Evolutionary conservation across 2,888 invertebrate species (phyloP).

Genomic region (Plebejus argus): DNA sequence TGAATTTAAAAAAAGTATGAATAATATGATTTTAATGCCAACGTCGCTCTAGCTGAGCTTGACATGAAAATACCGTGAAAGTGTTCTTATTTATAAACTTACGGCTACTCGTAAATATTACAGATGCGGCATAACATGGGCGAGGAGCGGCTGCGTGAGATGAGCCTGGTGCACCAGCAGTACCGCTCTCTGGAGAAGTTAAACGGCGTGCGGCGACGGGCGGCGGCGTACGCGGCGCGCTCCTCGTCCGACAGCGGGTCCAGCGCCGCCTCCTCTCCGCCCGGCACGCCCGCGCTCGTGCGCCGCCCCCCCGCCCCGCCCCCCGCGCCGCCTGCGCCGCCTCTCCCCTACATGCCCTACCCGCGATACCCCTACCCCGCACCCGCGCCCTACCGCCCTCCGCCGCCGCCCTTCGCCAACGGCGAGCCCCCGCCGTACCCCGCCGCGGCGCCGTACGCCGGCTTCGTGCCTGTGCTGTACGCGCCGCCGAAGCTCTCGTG

Average conservation of each 20-base stretch:
- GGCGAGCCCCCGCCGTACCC: constrained; percentile 72
- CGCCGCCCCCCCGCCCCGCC: constrained; percentile 41
- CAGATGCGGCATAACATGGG: constrained; percentile 83
- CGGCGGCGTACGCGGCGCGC: constrained; percentile 60
- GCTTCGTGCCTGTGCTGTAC: constrained; percentile 77
- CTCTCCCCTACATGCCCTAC: constrained; percentile 56
- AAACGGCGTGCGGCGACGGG: constrained; percentile 78
- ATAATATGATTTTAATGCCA: not conserved
- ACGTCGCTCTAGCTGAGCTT: not conserved
- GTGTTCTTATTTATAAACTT: not conserved
- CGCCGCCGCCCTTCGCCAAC: constrained; percentile 72
- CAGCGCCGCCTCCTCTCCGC: constrained; percentile 67
- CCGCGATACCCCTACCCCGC: constrained; percentile 67
- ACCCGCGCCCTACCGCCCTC: constrained; percentile 69
- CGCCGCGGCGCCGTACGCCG: constrained; percentile 68
- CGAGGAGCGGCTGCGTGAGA: constrained; percentile 83
- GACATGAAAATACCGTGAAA: too few species aligned
- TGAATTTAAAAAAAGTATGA: too few species aligned
- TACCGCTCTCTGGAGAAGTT: constrained; percentile 81
- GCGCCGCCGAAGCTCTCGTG: constrained; percentile 87
- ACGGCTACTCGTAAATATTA: constrained; percentile 38
- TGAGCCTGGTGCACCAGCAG: constrained; percentile 78
- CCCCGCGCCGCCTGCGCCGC: constrained; percentile 40
- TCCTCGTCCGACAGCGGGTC: constrained; percentile 74
- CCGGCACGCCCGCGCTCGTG: constrained; percentile 55